Evolutionary conservation across 2,888 invertebrate species (phyloP).

Genomic region (Andrena chrysosceles): DNA sequence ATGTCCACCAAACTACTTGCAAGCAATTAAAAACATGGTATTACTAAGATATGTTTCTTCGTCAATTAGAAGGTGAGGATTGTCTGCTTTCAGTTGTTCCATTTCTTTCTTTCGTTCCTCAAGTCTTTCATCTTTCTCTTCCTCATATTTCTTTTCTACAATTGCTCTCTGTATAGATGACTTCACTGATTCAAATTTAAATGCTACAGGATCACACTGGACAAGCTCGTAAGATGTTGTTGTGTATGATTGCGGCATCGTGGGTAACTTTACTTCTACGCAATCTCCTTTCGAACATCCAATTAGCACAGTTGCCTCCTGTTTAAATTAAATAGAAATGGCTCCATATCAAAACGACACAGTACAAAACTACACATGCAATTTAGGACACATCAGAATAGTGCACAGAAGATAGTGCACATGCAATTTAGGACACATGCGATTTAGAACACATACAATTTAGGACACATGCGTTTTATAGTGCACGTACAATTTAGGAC

Average conservation of each 20-base stretch:
- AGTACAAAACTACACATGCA: too few relatives aligned
- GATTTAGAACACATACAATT: too few relatives aligned
- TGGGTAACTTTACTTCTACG: slow-evolving; percentile 86
- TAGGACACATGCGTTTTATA: too few relatives aligned
- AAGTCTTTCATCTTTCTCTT: slow-evolving; percentile 86
- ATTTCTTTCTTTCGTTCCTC: slow-evolving; percentile 87
- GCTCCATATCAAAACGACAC: too few relatives aligned
- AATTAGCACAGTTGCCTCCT: slow-evolving; percentile 85
- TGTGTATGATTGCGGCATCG: slow-evolving; percentile 84
- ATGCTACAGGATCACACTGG: slow-evolving; percentile 79
- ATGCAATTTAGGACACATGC: too few relatives aligned
- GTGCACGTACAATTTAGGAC: too few relatives aligned
- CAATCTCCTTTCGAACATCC: slow-evolving; percentile 87
- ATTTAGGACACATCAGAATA: too few relatives aligned
- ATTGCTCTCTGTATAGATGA: slow-evolving; percentile 87
- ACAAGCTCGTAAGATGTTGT: slow-evolving; percentile 84
- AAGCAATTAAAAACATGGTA: slow-evolving; percentile 9
- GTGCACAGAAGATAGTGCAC: too few relatives aligned
- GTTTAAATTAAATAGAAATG: slow-evolving; percentile 55
- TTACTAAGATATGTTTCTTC: slow-evolving; percentile 88
- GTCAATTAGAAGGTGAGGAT: slow-evolving; percentile 88
- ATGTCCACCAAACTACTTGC: background rate
- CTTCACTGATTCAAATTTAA: slow-evolving; percentile 87
- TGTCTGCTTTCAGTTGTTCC: slow-evolving; percentile 86
- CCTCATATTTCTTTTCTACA: slow-evolving; percentile 87